Evolutionary conservation across 2,113 vertebrate species (phyloP), one percentile per base, ranked within the genome.

Genomic region (Oreochromis tanganicae): DNA sequence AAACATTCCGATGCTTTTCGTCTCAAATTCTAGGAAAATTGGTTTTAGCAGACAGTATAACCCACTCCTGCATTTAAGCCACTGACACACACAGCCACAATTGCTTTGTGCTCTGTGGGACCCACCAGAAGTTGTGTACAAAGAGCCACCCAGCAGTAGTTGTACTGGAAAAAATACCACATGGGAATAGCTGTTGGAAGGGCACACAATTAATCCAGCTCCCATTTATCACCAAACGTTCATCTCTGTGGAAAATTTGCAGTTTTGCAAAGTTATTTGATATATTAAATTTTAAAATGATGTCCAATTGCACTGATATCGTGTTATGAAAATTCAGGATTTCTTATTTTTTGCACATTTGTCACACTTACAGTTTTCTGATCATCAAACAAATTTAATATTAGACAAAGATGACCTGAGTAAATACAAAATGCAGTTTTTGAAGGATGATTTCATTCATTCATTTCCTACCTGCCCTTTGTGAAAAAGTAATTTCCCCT

Each of bases 101-200:
- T 52, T 83, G 79, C 81, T 87, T 57, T 41, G 78, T 55, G 27
- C 83, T 87, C 75, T 61, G 75, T 88, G 16, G 43, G 92, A 92
- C 91, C 91, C 84, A 92, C 91, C 90, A n/a, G 86, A 38, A 81
- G 34, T 68, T 91, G 86, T 93, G 48, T 91, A 92, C 89, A 92
- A 80, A 89, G 12, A 86, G 59, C 80, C 86, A 79, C 84, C 87
- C 89, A 86, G 43, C 86, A 75, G 38, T 38, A 24, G 11, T 61
- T 90, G 80, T 78, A 50, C 19, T 86, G 91, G 79, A 87, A 91
- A 88, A 84, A 27, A 71, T 13, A 32, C 66, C 82, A 79, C 80
- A 85, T 36, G 63, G 68, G 34, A 84, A 81, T 82, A 87, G 38
- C 27, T 66, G 84, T 36, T 83, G 48, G 50, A 29, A 80, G 63